Conservation (phyloP, 2,888 invertebrate species). For the Cosmia pyralina region DNA sequence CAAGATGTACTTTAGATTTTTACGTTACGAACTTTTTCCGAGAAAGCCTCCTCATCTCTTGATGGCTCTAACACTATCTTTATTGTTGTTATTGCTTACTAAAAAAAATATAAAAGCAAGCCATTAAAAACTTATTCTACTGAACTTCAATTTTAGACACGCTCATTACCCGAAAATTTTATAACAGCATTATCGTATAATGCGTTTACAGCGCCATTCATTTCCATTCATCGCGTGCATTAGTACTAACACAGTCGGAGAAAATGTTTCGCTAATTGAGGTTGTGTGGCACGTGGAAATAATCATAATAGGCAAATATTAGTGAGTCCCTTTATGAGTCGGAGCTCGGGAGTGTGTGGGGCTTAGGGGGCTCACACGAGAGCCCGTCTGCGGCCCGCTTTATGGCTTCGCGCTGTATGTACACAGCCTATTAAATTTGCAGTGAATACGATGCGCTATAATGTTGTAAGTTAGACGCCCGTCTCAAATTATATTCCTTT, state of each 20-base stretch:
- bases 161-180: constrained; percentile 33
- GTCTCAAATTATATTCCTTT: constrained; percentile 48
- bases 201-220: constrained; percentile 34
- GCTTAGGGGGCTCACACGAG: constrained; percentile 69
- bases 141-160: constrained; percentile 8
- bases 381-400: constrained; percentile 71
- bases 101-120: neutral
- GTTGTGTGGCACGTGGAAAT: constrained; percentile 71
- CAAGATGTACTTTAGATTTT: neutral
- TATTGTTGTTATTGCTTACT: neutral
- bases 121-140: constrained; percentile 3
- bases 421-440: constrained; percentile 72
- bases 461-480: constrained; percentile 30
- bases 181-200: constrained; percentile 45
- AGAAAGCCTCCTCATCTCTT: neutral
- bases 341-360: constrained; percentile 52
- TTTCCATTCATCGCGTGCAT: constrained; percentile 62
- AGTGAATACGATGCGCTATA: constrained; percentile 64
- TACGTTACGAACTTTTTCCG: neutral
- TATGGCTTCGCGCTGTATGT: constrained; percentile 68
- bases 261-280: constrained; percentile 77
- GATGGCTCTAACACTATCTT: neutral
- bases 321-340: constrained; percentile 77
- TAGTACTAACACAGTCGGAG: constrained; percentile 66
- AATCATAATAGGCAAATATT: constrained; percentile 77